phyloP scores from a whole-genome alignment of 2,113 vertebrate species.

The Chaenocephalus aceratus region DNA sequence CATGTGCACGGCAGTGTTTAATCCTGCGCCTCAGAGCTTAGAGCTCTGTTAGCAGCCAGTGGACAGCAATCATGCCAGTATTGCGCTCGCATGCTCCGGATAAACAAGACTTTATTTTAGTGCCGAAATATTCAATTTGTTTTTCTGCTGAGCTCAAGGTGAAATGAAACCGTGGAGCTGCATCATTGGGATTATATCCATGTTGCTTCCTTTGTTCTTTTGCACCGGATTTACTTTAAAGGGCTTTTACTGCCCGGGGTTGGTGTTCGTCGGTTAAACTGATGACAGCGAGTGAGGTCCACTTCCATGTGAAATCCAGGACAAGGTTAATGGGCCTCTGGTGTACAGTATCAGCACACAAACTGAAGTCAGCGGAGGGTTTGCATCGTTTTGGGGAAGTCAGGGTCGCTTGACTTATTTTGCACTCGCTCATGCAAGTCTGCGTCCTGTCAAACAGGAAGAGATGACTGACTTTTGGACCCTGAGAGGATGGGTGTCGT shows the following conservation, averaged over 20 bases:
- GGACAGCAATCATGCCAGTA: slow-evolving; percentile 12
- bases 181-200: slow-evolving; percentile 15
- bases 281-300: slow-evolving; percentile 27
- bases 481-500: slow-evolving; percentile 75
- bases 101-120: slow-evolving; percentile 19
- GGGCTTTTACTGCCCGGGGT: slow-evolving; percentile 19
- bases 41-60: slow-evolving; percentile 32
- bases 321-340: slow-evolving; percentile 64
- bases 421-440: slow-evolving; percentile 54
- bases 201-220: slow-evolving; percentile 3
- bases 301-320: slow-evolving; percentile 53
- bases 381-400: slow-evolving; percentile 66
- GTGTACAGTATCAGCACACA: slow-evolving; percentile 56
- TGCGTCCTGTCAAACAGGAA: slow-evolving; percentile 83
- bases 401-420: slow-evolving; percentile 57
- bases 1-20: slow-evolving; percentile 53
- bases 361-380: slow-evolving; percentile 46
- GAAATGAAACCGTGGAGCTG: neutral
- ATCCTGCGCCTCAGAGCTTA: slow-evolving; percentile 43
- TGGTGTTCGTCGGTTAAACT: slow-evolving; percentile 22
- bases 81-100: slow-evolving; percentile 14
- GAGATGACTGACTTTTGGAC: slow-evolving; percentile 78
- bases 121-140: slow-evolving; percentile 29
- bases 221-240: slow-evolving; percentile 34
- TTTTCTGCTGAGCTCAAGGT: slow-evolving; percentile 22